Percentiles rank a stretch among this genome's conserved stretches.
phyloP scores from a whole-genome alignment of 2,113 vertebrate species.

The Menidia beryllina region DNA sequence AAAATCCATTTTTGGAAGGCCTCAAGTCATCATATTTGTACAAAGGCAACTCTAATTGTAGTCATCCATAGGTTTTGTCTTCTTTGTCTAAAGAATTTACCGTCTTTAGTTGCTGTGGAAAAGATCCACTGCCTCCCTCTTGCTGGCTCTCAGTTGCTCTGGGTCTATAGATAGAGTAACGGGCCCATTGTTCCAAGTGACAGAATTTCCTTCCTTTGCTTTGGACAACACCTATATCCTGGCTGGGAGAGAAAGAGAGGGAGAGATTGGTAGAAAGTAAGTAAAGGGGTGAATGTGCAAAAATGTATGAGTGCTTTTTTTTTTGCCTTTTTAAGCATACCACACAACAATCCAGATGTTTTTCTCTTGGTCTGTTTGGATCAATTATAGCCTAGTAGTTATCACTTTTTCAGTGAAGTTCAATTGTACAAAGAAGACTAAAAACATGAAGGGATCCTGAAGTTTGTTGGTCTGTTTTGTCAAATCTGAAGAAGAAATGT shows the following conservation, averaged over 20 bases:
- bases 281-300: slow-evolving; percentile 48
- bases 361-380: not conserved
- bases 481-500: slow-evolving; percentile 1
- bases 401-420: not conserved
- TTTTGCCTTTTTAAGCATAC: slow-evolving; percentile 6
- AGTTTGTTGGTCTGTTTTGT: not conserved
- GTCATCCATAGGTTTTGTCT: slow-evolving; percentile 17
- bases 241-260: slow-evolving; percentile 61
- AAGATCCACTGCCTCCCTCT: slow-evolving; percentile 41
- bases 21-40: slow-evolving; percentile 17
- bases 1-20: slow-evolving; percentile 70
- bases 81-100: slow-evolving; percentile 8
- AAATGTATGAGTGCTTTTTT: slow-evolving; percentile 17
- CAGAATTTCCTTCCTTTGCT: slow-evolving; percentile 87
- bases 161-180: slow-evolving; percentile 87
- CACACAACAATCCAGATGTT: slow-evolving; percentile 5
- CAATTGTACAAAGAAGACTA: not conserved
- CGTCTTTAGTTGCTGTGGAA: slow-evolving; percentile 37
- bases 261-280: slow-evolving; percentile 53
- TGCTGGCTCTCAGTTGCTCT: slow-evolving; percentile 64
- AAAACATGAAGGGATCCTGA: not conserved
- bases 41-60: slow-evolving; percentile 9
- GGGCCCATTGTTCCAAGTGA: slow-evolving; percentile 86
- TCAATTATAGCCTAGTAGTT: not conserved
- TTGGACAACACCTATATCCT: slow-evolving; percentile 90